Evolutionary conservation across 2,888 invertebrate genomes (phyloP).

Genomic region (Ypsolopha scabrella): DNA sequence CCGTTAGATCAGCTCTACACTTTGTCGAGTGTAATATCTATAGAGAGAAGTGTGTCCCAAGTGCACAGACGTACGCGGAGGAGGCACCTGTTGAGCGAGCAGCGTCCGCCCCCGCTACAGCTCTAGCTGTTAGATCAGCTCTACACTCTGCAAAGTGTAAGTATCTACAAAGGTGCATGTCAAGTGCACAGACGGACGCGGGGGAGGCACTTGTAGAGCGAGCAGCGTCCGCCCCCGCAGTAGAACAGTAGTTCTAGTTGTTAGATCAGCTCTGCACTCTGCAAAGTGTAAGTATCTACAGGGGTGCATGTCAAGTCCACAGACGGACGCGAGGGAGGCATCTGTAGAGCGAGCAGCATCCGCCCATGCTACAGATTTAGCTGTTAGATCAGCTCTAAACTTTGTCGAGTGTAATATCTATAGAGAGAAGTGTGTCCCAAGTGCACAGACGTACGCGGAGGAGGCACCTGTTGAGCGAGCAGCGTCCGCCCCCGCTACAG

Average conservation of each 20-base stretch:
- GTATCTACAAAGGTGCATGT: conserved; percentile 14
- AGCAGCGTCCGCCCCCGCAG: conserved; percentile 79
- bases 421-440: conserved; percentile 10
- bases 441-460: conserved; percentile 79
- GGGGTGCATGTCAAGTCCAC: conserved; percentile 47
- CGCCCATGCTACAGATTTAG: conserved; percentile 82
- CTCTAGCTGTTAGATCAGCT: conserved; percentile 85
- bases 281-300: conserved; percentile 53
- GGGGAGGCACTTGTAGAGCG: conserved; percentile 80
- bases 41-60: conserved; percentile 17
- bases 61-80: conserved; percentile 68
- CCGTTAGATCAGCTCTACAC: conserved; percentile 84
- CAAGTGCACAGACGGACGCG: conserved; percentile 63
- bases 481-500: conserved; percentile 80
- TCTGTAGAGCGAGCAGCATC: conserved; percentile 81
- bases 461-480: conserved; percentile 82
- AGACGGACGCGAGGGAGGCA: conserved; percentile 67
- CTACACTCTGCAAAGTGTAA: conserved; percentile 73
- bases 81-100: conserved; percentile 81
- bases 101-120: conserved; percentile 80
- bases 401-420: conserved; percentile 58
- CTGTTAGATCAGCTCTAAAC: conserved; percentile 84
- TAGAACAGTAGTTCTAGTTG: conserved; percentile 86
- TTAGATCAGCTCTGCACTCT: conserved; percentile 80
- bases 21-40: conserved; percentile 58